phyloP scores from a whole-genome alignment of 2,888 invertebrate genomes.

The Psylliodes chrysocephalus region DNA sequence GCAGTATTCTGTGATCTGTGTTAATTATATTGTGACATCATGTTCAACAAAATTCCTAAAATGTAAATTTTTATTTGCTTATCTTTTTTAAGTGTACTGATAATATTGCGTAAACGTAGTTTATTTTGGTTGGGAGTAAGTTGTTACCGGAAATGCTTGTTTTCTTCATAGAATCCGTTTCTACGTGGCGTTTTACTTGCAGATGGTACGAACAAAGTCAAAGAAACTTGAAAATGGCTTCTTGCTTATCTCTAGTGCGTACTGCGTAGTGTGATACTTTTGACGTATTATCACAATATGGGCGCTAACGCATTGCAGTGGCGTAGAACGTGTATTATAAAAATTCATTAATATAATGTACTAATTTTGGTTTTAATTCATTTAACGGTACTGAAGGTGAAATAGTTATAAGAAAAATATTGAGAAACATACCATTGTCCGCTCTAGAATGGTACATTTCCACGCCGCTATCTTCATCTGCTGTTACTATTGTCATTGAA shows the following conservation, averaged over 20 bases:
- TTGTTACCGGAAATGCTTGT: slow-evolving; percentile 28
- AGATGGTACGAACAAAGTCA: slow-evolving; percentile 22
- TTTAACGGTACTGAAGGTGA: no score
- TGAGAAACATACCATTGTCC: slow-evolving; percentile 54
- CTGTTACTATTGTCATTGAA: slow-evolving; percentile 57
- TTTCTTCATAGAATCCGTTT: slow-evolving; percentile 16
- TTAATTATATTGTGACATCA: no score
- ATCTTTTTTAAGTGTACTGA: no score
- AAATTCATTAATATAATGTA: no score
- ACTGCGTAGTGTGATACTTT: slow-evolving; percentile 23
- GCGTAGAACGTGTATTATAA: no score
- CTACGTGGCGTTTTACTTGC: slow-evolving; percentile 18
- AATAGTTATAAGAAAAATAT: background rate
- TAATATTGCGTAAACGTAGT: slow-evolving; percentile 6
- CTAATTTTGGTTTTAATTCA: no score
- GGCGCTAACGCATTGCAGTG: slow-evolving; percentile 5
- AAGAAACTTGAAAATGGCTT: slow-evolving; percentile 20
- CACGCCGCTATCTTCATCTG: slow-evolving; percentile 59
- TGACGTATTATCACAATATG: slow-evolving; percentile 25
- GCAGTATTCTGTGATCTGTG: no score
- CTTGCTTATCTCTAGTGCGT: slow-evolving; percentile 21
- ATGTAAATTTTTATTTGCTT: no score
- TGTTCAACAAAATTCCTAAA: no score
- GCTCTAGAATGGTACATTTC: slow-evolving; percentile 57
- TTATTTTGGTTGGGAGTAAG: slow-evolving; percentile 1